These are phyloP conservation scores for Gandaritis pyraliata DNA, from an alignment of 2,888 invertebrate species.

Conservation along the genomic window DNA sequence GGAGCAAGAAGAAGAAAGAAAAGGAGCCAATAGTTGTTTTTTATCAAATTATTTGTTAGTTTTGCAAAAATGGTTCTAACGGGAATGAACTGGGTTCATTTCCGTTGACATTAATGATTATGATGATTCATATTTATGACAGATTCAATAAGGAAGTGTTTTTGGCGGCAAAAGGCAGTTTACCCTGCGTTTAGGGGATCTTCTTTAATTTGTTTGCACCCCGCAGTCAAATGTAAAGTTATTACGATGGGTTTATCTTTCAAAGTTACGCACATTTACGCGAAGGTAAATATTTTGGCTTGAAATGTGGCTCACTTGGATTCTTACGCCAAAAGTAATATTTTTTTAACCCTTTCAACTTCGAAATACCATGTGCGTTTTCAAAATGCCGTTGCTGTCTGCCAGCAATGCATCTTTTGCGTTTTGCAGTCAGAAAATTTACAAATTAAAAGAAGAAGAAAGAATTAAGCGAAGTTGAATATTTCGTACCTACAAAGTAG, in stretches of 20 bases:
- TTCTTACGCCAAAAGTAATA: no score
- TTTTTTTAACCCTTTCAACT: no score
- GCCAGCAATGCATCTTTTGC: no score
- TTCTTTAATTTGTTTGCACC: conserved; percentile 55
- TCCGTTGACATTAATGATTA: conserved; percentile 44
- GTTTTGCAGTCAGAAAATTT: no score
- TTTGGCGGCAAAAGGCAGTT: conserved; percentile 37
- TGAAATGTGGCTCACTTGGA: no score
- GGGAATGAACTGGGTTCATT: neutral
- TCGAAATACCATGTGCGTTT: no score
- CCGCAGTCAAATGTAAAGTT: conserved; percentile 38
- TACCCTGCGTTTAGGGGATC: conserved; percentile 44
- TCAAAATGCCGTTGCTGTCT: no score
- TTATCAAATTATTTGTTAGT: neutral
- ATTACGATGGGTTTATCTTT: conserved; percentile 34
- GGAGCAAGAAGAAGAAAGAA: no score
- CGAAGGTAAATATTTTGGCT: conserved; percentile 14
- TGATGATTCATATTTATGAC: conserved; percentile 49
- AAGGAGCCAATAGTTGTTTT: no score
- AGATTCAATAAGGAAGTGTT: conserved; percentile 52
- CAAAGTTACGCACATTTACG: conserved; percentile 23
- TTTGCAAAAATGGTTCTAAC: neutral
- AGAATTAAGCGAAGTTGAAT: no score
- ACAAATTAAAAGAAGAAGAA: no score
- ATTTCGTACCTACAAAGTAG: no score